phyloP scores from a whole-genome alignment of 1,140 invertebrate genomes.

The Aethina tumida region DNA sequence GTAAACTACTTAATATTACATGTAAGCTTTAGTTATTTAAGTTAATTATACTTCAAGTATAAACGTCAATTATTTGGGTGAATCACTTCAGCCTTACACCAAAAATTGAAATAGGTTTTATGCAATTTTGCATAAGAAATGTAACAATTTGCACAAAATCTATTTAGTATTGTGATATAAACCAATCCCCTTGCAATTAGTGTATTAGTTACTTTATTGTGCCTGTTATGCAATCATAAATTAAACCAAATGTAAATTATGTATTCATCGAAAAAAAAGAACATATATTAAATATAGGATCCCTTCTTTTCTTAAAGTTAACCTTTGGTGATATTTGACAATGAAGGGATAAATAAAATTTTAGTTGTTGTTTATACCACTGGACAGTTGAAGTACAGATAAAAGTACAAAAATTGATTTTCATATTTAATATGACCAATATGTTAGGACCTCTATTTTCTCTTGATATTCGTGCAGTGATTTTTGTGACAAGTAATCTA shows the following conservation, averaged over 20 bases:
- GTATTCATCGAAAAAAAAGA: constrained; percentile 20
- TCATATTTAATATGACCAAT: constrained; percentile 24
- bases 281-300: constrained; percentile 16
- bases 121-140: constrained; percentile 15
- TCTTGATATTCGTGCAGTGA: too few species aligned
- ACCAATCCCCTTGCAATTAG: constrained; percentile 18
- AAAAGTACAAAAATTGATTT: constrained; percentile 28
- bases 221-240: constrained; percentile 29
- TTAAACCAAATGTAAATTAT: constrained; percentile 21
- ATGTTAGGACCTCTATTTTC: too few species aligned
- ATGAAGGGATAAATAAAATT: constrained; percentile 13
- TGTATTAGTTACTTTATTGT: constrained; percentile 31
- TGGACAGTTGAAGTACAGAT: constrained; percentile 18
- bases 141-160: constrained; percentile 18
- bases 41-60: too few species aligned
- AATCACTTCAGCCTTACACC: too few species aligned
- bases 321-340: constrained; percentile 15
- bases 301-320: constrained; percentile 7
- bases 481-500: too few species aligned
- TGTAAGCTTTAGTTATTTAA: too few species aligned
- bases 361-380: constrained; percentile 9
- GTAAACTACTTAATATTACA: too few species aligned
- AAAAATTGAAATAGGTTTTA: constrained; percentile 20
- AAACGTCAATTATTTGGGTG: too few species aligned
- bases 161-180: constrained; percentile 32